Conservation (phyloP, 2,888 invertebrate genomes). For the Drosophila phalerata region DNA sequence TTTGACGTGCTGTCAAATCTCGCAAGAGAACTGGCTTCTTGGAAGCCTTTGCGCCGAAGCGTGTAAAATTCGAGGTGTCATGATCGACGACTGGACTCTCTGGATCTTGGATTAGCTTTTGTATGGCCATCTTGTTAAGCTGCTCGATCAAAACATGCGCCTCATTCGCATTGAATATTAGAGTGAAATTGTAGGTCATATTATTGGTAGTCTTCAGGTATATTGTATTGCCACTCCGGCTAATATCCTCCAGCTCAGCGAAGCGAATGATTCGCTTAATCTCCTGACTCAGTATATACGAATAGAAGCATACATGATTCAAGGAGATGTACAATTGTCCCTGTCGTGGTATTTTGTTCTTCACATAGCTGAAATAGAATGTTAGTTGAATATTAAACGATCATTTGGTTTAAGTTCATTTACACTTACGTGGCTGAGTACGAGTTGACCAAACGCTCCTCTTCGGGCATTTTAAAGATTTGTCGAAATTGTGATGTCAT, state of each 20-base stretch:
- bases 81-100: constrained; percentile 96
- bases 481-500: constrained; percentile 95
- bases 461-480: constrained; percentile 95
- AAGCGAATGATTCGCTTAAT: constrained; percentile 93
- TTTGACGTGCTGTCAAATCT: constrained; percentile 97
- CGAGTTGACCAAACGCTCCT: constrained; percentile 98
- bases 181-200: constrained; percentile 94
- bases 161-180: constrained; percentile 95
- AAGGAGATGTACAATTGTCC: constrained; percentile 99
- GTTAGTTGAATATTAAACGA: background rate
- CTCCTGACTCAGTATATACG: constrained; percentile 96
- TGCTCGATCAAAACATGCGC: constrained; percentile 97
- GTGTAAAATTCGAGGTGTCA: constrained; percentile 93
- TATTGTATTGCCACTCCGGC: constrained; percentile 92
- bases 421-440: constrained; percentile 94
- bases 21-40: constrained; percentile 97
- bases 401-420: background rate
- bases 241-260: constrained; percentile 91
- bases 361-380: constrained; percentile 92
- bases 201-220: constrained; percentile 94
- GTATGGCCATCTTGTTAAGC: constrained; percentile 98
- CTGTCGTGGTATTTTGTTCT: constrained; percentile 96
- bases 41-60: constrained; percentile 92
- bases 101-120: constrained; percentile 91
- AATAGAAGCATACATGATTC: constrained; percentile 98